Percentiles rank a stretch among this genome's conserved stretches.
Evolutionary conservation across 2,113 vertebrate species (phyloP).

Genomic region (Phoxinus phoxinus): DNA sequence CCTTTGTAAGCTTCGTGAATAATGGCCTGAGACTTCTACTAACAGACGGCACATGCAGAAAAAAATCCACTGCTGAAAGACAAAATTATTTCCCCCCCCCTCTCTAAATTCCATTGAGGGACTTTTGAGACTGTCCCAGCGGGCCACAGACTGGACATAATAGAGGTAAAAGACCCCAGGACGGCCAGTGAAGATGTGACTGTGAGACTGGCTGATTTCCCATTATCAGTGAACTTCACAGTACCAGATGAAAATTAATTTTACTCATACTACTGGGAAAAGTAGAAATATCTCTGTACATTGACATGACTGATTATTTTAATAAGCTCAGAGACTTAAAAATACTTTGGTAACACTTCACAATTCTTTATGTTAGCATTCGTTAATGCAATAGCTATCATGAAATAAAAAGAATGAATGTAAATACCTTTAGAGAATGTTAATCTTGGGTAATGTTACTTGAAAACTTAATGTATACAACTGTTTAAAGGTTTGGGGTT

Average conservation of each 20-base stretch:
- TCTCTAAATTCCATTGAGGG: constrained; percentile 61
- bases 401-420: neutral
- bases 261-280: neutral
- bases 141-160: constrained; percentile 62
- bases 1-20: constrained; percentile 64
- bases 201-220: neutral
- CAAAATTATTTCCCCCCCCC: constrained; percentile 36
- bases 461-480: neutral
- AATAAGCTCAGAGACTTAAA: neutral
- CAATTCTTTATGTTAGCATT: neutral
- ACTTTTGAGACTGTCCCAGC: constrained; percentile 60
- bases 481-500: too few species aligned
- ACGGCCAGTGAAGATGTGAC: neutral
- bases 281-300: neutral
- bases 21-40: constrained; percentile 46
- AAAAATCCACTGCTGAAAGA: constrained; percentile 52
- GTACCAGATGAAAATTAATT: neutral
- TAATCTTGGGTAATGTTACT: neutral
- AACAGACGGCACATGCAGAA: constrained; percentile 57
- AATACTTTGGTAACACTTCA: neutral
- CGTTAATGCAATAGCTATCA: neutral
- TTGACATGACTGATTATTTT: neutral
- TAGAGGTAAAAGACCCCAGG: constrained; percentile 7
- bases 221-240: neutral
- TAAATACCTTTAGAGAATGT: neutral